Percentiles rank a stretch among this genome's conserved stretches.
Conservation (phyloP, 64 coral and sea anemone species). For the Pocillopora damicornis region DNA sequence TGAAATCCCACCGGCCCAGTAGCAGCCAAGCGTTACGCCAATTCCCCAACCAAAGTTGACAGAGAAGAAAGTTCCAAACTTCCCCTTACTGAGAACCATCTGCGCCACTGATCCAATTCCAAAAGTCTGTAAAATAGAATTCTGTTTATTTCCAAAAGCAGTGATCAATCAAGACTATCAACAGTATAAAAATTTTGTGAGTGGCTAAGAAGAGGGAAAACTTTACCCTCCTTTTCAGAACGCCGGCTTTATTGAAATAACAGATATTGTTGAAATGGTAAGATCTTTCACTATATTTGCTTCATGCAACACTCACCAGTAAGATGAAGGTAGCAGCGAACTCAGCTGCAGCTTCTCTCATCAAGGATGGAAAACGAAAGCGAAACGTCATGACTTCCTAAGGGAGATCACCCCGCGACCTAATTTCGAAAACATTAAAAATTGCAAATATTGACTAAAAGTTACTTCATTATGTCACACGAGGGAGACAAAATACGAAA, state of each 20-base stretch:
- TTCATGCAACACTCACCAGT: slow-evolving; percentile 16
- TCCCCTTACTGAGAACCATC: slow-evolving; percentile 45
- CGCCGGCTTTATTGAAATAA: too few relatives aligned
- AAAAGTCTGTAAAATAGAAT: slow-evolving; percentile 10
- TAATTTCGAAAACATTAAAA: background rate
- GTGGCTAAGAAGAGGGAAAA: background rate
- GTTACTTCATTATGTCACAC: too few relatives aligned
- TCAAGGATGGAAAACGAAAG: slow-evolving; percentile 16
- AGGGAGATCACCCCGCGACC: background rate
- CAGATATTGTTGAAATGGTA: too few relatives aligned
- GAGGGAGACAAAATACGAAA: too few relatives aligned
- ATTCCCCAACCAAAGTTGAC: slow-evolving; percentile 67
- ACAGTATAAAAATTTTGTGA: too few relatives aligned
- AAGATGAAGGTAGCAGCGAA: slow-evolving; percentile 71
- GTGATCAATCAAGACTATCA: too few relatives aligned
- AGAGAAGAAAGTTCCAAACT: slow-evolving; percentile 55
- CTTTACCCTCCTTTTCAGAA: too few relatives aligned
- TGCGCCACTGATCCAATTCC: slow-evolving; percentile 56
- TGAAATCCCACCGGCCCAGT: slow-evolving; percentile 65
- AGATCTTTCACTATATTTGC: background rate
- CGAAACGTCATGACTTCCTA: background rate
- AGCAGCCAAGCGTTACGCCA: slow-evolving; percentile 51
- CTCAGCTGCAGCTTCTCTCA: slow-evolving; percentile 51
- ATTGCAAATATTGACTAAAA: too few relatives aligned
- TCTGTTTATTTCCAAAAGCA: background rate